phyloP scores from a whole-genome alignment of 2,888 invertebrate genomes.

The Chalcis sispes region DNA sequence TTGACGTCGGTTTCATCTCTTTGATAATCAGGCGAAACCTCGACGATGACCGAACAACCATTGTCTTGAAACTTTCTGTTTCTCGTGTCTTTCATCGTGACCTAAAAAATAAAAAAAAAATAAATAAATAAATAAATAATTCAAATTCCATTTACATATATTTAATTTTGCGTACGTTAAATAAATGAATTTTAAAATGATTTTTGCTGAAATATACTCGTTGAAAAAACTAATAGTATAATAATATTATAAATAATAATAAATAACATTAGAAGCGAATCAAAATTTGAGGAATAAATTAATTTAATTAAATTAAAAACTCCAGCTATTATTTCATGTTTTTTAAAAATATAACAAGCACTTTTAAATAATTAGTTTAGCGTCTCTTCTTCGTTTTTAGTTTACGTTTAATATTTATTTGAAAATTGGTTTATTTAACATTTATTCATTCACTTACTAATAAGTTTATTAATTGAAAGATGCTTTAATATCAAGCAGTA shows the following conservation, averaged over 20 bases:
- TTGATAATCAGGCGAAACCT: conserved; percentile 70
- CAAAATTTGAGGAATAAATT: neutral
- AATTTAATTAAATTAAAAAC: neutral
- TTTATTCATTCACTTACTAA: neutral
- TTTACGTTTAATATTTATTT: no score
- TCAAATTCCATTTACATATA: conserved; percentile 20
- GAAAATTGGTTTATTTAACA: no score
- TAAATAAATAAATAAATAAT: no score
- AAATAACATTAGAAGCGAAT: no score
- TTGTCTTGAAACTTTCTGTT: conserved; percentile 68
- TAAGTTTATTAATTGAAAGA: conserved; percentile 18
- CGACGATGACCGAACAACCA: conserved; percentile 72
- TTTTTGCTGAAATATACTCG: no score
- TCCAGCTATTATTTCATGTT: neutral
- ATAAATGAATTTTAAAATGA: no score
- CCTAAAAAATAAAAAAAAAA: conserved; percentile 66
- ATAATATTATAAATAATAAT: no score
- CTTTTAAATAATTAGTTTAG: no score
- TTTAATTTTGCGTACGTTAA: no score
- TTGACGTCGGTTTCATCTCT: conserved; percentile 63
- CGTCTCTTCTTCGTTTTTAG: no score
- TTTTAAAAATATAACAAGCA: no score
- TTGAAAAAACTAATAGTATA: no score
- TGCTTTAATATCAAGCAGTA: neutral
- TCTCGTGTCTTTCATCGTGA: conserved; percentile 70